Evolutionary conservation across 2,113 vertebrate species (phyloP), one percentile per base, ranked within the genome.

Genomic region (Falco punctatus): DNA sequence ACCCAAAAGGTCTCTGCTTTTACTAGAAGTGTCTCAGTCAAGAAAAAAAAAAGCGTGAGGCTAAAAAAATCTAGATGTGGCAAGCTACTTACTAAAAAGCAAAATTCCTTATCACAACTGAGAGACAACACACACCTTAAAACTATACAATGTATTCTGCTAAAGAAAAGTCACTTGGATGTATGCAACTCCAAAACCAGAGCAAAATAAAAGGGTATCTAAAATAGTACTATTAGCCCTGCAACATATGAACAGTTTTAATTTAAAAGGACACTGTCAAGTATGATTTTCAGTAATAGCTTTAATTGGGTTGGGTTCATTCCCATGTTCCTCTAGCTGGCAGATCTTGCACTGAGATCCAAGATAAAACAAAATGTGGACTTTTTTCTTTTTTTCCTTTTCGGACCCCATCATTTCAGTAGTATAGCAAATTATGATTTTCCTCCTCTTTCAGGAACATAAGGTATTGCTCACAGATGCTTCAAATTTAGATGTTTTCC

Each of bases 211-310:
- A 71, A 79, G 28, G 22, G 6, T 65, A 62, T 33, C 89, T 92
- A 52, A 79, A 59, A 26, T 22, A 61, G 24, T 15, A n/a, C 22
- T 65, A 69, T 40, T n/a, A 81, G 28, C 15, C 48, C 62, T 86
- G 71, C 5, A 84, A 72, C 14, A 59, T 5, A 69, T 0, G 18
- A 95, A 44, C 48, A 92, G 94, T 49, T 96, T 73, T 57, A 52
- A 94, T 94, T 96, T 95, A 95, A 96, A 96, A 88, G 95, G 84
- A 91, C 94, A 96, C 71, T 89, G 82, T 54, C 85, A 85, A 91
- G 28, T 52, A 59, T 7, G 30, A 78, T 57, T 82, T 83, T 90
- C 28, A 82, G 48, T 55, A 72, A 20, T 15, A 44, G 11, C 69
- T 93, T 74, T 72, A 86, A 83, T 23, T 66, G 0, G 6, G 54